A percentile compares a stretch with the other conserved stretches of the same genome.
These are phyloP conservation scores for Turdus rufiventris DNA, from an alignment of 2,113 vertebrate species.

Conservation along the genomic window DNA sequence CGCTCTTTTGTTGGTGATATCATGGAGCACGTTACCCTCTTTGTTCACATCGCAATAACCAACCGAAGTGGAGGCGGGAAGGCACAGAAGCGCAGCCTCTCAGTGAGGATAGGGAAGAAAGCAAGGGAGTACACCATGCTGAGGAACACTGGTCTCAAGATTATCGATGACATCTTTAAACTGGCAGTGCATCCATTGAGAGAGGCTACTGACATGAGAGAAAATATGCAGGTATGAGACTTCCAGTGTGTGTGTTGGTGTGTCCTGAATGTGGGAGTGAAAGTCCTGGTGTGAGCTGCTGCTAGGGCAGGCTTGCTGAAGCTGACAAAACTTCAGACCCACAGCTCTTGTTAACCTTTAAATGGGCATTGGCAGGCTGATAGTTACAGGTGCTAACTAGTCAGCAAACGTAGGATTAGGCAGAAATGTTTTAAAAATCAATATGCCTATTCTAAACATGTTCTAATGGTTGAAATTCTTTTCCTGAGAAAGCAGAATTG, in stretches of 20 bases:
- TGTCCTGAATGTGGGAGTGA: background rate
- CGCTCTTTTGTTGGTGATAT: conserved; percentile 87
- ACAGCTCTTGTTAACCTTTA: background rate
- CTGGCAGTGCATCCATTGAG: conserved; percentile 80
- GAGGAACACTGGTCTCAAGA: conserved; percentile 86
- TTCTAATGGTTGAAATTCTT: background rate
- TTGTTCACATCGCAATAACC: conserved; percentile 92
- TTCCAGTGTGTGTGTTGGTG: rapidly evolving
- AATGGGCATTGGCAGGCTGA: background rate
- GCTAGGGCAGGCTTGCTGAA: background rate
- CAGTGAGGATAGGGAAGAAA: conserved; percentile 84
- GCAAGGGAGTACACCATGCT: conserved; percentile 89
- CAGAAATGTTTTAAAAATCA: background rate
- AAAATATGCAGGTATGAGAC: conserved; percentile 87
- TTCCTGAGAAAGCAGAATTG: background rate
- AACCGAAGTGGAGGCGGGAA: conserved; percentile 92
- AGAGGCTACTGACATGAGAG: conserved; percentile 91
- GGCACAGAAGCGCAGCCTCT: conserved; percentile 89
- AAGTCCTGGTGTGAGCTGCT: background rate
- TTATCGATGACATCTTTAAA: conserved; percentile 90
- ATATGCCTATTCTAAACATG: background rate
- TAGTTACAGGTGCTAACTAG: background rate
- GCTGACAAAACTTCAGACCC: background rate
- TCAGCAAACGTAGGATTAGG: background rate
- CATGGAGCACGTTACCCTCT: conserved; percentile 89